A percentile compares a stretch with the other conserved stretches of the same genome.
phyloP scores from a whole-genome alignment of 2,888 invertebrate species.

The Ornithoptera priamus region DNA sequence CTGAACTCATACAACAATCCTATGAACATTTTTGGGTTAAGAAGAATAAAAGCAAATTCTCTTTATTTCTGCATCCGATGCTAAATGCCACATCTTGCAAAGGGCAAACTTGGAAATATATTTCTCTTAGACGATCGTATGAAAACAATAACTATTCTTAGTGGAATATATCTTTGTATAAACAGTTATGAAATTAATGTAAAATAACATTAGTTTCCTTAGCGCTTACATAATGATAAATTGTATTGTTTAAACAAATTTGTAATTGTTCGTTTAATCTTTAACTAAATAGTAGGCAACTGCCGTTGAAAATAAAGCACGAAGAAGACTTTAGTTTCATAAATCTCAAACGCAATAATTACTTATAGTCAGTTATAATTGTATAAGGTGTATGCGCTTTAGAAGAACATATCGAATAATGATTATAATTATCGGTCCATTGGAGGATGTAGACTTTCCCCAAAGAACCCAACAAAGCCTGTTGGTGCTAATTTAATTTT shows the following conservation, averaged over 20 bases:
- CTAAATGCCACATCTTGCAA: too few relatives aligned
- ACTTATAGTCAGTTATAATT: background rate
- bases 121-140: background rate
- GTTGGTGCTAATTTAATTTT: too few relatives aligned
- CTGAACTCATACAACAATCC: too few relatives aligned
- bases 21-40: too few relatives aligned
- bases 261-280: constrained; percentile 6
- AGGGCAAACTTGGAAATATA: background rate
- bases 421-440: too few relatives aligned
- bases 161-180: too few relatives aligned
- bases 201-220: background rate
- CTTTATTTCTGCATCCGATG: too few relatives aligned
- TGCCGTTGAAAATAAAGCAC: background rate
- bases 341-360: background rate
- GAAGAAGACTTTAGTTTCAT: background rate
- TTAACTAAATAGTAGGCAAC: background rate
- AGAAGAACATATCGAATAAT: too few relatives aligned
- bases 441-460: too few relatives aligned
- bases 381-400: background rate
- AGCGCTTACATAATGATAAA: constrained; percentile 11
- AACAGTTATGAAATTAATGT: background rate
- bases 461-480: too few relatives aligned
- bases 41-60: too few relatives aligned
- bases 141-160: background rate
- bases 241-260: constrained; percentile 6